Percentiles rank a stretch among this genome's conserved stretches.
Evolutionary conservation across 2,888 invertebrate genomes (phyloP).

Genomic region (Heliconius ismenius): DNA sequence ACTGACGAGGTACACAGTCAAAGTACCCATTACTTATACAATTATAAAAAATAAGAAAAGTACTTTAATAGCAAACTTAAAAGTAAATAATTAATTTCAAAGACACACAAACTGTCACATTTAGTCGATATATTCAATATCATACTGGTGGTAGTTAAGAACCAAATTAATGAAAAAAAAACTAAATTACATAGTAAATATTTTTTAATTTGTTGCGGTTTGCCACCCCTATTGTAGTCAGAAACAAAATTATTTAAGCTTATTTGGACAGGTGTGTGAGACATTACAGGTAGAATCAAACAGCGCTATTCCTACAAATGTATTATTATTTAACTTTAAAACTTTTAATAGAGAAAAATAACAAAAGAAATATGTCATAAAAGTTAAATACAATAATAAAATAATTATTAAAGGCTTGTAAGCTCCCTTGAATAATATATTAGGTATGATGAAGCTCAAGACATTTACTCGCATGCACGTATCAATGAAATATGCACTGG

Average conservation of each 20-base stretch:
- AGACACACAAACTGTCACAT: neutral
- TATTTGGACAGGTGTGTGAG: neutral
- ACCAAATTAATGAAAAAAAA: neutral
- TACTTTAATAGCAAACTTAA: neutral
- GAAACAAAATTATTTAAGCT: slow-evolving; percentile 1
- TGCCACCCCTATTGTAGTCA: neutral
- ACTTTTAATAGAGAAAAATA: too few species aligned
- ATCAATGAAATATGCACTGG: slow-evolving; percentile 18
- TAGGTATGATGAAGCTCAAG: slow-evolving; percentile 3
- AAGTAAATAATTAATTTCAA: neutral
- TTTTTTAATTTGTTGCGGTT: neutral
- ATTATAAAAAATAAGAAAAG: neutral
- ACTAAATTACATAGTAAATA: neutral
- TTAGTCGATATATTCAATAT: neutral
- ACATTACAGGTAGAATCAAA: neutral
- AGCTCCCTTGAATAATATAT: slow-evolving; percentile 3
- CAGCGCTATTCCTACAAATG: too few species aligned
- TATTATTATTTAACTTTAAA: too few species aligned
- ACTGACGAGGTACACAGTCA: too few species aligned
- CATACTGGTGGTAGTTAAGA: neutral
- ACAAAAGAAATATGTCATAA: neutral
- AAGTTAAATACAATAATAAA: slow-evolving; percentile 3
- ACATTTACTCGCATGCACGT: slow-evolving; percentile 14
- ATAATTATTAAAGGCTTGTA: neutral
- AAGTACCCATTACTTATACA: neutral